Evolutionary conservation across 2,888 invertebrate species (phyloP), one percentile per base, ranked within the genome.

Genomic region (Polydrusus pterygomalis): DNA sequence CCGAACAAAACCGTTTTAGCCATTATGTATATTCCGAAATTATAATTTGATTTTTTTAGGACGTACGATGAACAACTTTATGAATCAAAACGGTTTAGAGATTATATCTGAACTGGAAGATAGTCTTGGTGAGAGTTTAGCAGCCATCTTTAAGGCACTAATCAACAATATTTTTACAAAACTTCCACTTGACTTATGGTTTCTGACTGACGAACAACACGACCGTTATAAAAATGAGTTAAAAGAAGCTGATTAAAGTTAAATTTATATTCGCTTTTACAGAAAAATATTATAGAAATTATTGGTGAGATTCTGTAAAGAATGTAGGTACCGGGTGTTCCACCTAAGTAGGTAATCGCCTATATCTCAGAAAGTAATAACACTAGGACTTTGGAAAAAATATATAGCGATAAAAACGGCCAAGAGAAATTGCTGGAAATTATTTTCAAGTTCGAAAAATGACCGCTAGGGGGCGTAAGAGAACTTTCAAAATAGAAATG

Each of bases 141-240:
- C 90, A 0, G 87, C 86, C 54, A 90, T 91, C 49, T 91, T 91
- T 81, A 89, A 88, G 70, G 89, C 89, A 15, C 84, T 91, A 20
- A 89, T 91, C 87, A 91, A 91, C 82, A 90, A 90, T 83, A 88
- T 91, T 5, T 91, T 90, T 80, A 88, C 88, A 25, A 90, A 90
- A 81, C 86, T 91, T 79, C 91, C 91, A 43, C 88, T 89, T 9
- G 90, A 90, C 83, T 83, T 90, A 65, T 91, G 91, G 91, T 83
- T 91, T 13, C 79, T 84, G 30, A 77, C 78, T 8, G 83, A 83
- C 51, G 80, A 81, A 74, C 56, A 82, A 56, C 82, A 80, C 49
- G 76, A 75, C 63, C 64, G 80, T 60, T 80, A 81, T 71, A 58
- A 78, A 68, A 63, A 79, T 65, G 74, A 78, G 70, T n/a, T 67